Percentiles rank a stretch among this genome's conserved stretches.
These are phyloP conservation scores for Strigamia crassipes DNA, from an alignment of 2,888 invertebrate species.

Conservation along the genomic window DNA sequence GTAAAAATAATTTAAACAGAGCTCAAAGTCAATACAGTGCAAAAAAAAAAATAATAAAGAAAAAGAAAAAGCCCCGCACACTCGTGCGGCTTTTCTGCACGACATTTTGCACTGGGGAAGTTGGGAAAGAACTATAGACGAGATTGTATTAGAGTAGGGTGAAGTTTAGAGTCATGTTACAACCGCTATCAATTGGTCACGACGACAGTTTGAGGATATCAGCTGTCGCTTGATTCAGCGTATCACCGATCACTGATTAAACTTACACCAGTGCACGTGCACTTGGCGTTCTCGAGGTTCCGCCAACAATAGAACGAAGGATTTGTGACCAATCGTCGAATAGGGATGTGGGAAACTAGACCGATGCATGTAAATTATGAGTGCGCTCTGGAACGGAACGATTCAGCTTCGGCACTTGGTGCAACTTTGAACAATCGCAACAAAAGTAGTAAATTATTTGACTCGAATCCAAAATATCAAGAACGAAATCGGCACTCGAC, in stretches of 20 bases:
- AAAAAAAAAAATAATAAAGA: neutral
- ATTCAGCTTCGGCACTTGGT: too few species aligned
- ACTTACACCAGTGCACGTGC: neutral
- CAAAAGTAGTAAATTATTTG: too few species aligned
- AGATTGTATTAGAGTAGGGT: too few species aligned
- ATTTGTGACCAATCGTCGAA: neutral
- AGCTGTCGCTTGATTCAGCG: conserved; percentile 10
- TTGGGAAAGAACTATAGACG: too few species aligned
- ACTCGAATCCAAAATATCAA: too few species aligned
- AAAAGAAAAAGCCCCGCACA: neutral
- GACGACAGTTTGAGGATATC: conserved; percentile 2
- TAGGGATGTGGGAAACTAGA: neutral
- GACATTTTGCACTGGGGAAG: neutral
- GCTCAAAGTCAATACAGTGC: neutral
- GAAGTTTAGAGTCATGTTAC: neutral
- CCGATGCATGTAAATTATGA: neutral
- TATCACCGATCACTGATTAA: conserved; percentile 1
- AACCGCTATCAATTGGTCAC: neutral
- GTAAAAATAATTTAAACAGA: too few species aligned
- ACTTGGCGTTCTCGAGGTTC: neutral
- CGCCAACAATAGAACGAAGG: neutral
- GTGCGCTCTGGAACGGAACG: neutral
- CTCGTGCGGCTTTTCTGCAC: neutral
- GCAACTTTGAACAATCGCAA: too few species aligned
- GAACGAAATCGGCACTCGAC: too few species aligned